Conservation (phyloP, 2,113 vertebrate genomes). For the Elgaria multicarinata region DNA sequence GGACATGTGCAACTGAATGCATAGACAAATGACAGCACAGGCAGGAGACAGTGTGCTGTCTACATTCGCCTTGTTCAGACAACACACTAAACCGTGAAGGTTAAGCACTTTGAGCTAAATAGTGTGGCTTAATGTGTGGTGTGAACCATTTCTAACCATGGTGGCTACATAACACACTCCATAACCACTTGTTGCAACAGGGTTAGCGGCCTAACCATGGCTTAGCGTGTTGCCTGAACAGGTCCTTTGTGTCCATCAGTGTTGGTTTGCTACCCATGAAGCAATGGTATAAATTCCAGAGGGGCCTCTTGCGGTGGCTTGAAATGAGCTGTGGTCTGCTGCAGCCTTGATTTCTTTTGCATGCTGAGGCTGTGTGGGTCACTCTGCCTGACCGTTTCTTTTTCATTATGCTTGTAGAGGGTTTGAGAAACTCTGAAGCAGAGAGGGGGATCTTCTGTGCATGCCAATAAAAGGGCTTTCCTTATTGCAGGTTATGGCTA, state of each 20-base stretch:
- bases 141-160: too few species aligned
- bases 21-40: not conserved
- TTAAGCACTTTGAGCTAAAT: too few species aligned
- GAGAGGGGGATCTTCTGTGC: not conserved
- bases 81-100: too few species aligned
- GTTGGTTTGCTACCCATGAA: not conserved
- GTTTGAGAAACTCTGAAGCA: not conserved
- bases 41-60: too few species aligned
- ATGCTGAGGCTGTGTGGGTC: not conserved
- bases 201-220: too few species aligned
- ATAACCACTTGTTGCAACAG: too few species aligned
- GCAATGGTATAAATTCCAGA: not conserved
- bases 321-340: not conserved
- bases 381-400: not conserved
- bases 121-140: too few species aligned
- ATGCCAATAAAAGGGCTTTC: not conserved
- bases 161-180: too few species aligned
- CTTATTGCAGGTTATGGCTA: conserved; percentile 88
- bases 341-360: not conserved
- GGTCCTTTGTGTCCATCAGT: not conserved
- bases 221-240: too few species aligned
- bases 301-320: not conserved
- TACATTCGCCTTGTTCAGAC: too few species aligned
- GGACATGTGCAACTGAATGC: not conserved
- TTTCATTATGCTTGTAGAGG: not conserved